Conservation (phyloP, 2,113 vertebrate species). For the Chaenocephalus aceratus region DNA sequence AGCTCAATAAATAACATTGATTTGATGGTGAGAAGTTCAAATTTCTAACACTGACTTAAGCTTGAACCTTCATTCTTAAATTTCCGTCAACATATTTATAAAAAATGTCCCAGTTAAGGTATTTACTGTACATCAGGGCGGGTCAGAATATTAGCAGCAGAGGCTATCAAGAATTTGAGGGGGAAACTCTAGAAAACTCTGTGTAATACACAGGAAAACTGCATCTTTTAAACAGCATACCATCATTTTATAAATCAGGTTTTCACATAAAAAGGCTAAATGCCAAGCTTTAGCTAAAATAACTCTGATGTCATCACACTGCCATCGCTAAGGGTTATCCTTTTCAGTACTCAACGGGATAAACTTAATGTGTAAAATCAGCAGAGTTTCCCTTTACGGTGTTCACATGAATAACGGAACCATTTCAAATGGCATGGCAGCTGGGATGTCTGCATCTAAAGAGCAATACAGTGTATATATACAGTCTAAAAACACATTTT, state of each 20-base stretch:
- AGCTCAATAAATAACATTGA: constrained; percentile 12
- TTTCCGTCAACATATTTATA: background rate
- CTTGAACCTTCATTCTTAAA: background rate
- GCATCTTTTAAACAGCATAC: background rate
- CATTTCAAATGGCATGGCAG: background rate
- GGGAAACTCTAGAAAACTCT: background rate
- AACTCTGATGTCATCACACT: background rate
- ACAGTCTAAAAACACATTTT: constrained; percentile 10
- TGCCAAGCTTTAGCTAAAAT: background rate
- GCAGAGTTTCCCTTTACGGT: constrained; percentile 9
- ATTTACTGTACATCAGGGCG: constrained; percentile 10
- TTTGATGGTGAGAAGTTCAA: background rate
- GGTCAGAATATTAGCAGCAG: background rate
- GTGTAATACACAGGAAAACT: no score
- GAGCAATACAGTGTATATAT: constrained; percentile 5
- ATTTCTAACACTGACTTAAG: background rate
- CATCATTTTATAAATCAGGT: constrained; percentile 1
- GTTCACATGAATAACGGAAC: constrained; percentile 34
- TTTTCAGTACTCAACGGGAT: background rate
- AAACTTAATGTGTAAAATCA: constrained; percentile 4
- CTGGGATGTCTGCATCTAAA: constrained; percentile 6
- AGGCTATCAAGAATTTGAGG: background rate
- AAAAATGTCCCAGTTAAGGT: background rate
- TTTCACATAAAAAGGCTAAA: background rate
- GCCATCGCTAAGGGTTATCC: background rate